Conservation (phyloP, 2,888 invertebrate species). For the Prosopocoilus inquinatus region DNA sequence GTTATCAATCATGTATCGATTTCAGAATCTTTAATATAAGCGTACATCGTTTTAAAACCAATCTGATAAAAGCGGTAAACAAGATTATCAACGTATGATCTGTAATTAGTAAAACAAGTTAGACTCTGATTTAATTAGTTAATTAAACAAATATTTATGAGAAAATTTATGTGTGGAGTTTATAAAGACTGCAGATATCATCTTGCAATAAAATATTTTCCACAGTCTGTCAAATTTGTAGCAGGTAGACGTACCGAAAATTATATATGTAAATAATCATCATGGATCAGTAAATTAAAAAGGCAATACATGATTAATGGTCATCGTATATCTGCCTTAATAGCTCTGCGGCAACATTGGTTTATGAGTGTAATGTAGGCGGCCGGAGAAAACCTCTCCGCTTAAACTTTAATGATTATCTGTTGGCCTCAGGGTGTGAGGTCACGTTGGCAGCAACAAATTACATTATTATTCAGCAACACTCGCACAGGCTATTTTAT, state of each 20-base stretch:
- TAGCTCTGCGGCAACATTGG: constrained; percentile 34
- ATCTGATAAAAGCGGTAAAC: too few species aligned
- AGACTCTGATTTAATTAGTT: too few species aligned
- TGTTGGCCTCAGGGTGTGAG: constrained; percentile 41
- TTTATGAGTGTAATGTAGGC: constrained; percentile 40
- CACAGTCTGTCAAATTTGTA: too few species aligned
- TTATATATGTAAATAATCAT: constrained; percentile 13
- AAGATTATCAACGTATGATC: too few species aligned
- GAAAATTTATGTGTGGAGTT: too few species aligned
- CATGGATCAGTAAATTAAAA: constrained; percentile 26
- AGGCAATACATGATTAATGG: constrained; percentile 35
- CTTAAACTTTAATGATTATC: constrained; percentile 43
- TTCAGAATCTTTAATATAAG: too few species aligned
- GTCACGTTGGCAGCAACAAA: constrained; percentile 46
- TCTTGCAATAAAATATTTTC: too few species aligned
- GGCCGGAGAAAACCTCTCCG: constrained; percentile 39
- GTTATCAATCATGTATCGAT: too few species aligned
- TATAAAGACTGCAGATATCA: too few species aligned
- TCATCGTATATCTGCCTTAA: constrained; percentile 35
- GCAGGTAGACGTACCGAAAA: neutral
- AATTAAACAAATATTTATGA: too few species aligned
- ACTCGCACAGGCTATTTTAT: constrained; percentile 41
- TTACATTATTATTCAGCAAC: constrained; percentile 46
- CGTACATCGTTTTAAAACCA: too few species aligned
- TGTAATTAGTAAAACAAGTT: too few species aligned